Evolutionary conservation across 1,140 invertebrate species (phyloP), one percentile per base, ranked within the genome.

Genomic region (Cotesia chilonis): DNA sequence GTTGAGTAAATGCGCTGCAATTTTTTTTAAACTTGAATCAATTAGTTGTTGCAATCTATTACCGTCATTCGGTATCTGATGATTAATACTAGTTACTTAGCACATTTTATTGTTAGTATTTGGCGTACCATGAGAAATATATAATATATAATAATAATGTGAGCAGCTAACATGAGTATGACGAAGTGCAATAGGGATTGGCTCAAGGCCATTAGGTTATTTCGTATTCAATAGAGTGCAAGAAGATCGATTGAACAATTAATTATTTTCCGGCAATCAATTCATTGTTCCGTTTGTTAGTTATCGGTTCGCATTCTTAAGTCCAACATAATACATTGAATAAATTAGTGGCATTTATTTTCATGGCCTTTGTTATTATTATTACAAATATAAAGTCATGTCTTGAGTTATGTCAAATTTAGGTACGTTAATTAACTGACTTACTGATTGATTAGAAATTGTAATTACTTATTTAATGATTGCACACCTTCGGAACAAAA

Each of bases 171-270:
- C 38, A 5, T 41, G 60, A 38, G 60, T 63, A 63, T 63, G 36
- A 37, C 17, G 6, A 17, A 66, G 64, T 66, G 38, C 47, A 47
- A 6, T 51, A 10, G 14, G 12, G 64, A 66, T 66, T 38, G 20
- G 38, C 64, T 66, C 64, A 66, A 66, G 64, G 64, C 64, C 64
- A 66, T 47, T 47, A 28, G 14, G 14, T 63, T 4, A 66, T 47
- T 66, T 66, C 51, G 64, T 66, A 66, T 66, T 66, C 60, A 66
- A 47, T 28, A 28, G 38, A 28, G 64, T 47, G 10, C 64, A 38
- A 47, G 20, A 47, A 52, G 64, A 66, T 66, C 64, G 64, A 66
- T 66, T 10, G 14, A 47, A 47, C 64, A 66, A 66, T 66, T 51
- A 66, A 66, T 66, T 66, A 38, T 51, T 66, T 66, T 66, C 36